Percentiles rank a stretch among this genome's conserved stretches.
Evolutionary conservation across 1,140 invertebrate species (phyloP).

Genomic region (Druon quercuslanigerum): DNA sequence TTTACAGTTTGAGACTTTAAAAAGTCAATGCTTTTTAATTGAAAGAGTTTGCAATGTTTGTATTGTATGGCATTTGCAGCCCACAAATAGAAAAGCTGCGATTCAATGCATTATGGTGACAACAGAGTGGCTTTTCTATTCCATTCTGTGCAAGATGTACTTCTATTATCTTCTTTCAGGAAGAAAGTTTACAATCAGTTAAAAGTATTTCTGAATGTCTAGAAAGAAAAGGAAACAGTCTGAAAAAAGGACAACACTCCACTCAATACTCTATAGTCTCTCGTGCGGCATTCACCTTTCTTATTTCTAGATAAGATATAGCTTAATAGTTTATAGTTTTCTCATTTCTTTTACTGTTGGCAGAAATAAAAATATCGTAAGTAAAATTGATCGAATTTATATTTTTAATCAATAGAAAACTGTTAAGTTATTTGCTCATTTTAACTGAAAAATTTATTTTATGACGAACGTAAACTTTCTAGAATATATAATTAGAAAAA

Average conservation of each 20-base stretch:
- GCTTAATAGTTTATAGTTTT: background rate
- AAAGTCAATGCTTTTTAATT: no score
- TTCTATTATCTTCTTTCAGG: background rate
- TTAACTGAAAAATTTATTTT: background rate
- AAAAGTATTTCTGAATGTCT: background rate
- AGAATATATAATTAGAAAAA: background rate
- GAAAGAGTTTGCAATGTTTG: no score
- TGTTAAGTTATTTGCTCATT: background rate
- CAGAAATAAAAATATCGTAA: conserved; percentile 1
- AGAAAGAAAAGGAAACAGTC: background rate
- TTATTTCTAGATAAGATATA: background rate
- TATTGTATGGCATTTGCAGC: no score
- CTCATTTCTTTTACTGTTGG: background rate
- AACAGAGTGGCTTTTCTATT: no score
- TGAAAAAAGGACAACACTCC: no score
- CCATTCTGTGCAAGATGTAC: no score
- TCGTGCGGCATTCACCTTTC: background rate
- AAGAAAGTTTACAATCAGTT: conserved; percentile 6
- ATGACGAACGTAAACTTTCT: background rate
- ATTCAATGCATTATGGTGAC: no score
- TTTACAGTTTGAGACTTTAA: no score
- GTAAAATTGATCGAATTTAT: conserved; percentile 2
- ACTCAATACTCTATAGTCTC: no score
- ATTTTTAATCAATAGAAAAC: background rate
- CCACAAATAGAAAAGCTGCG: no score